Base-by-base conservation (phyloP, 2,888 invertebrate genomes). In the Nycteola revayana region DNA sequence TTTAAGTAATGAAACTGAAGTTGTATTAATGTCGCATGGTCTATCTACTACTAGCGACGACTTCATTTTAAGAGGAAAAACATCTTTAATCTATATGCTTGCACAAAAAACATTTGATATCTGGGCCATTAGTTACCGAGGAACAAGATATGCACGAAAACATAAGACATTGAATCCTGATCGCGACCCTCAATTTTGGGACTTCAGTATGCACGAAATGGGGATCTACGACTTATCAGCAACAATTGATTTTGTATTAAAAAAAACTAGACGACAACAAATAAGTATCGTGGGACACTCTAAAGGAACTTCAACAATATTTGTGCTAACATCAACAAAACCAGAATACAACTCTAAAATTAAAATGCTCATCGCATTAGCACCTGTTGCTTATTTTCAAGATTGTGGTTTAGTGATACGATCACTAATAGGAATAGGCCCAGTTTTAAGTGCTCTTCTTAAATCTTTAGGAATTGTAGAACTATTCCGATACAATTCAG, bases 271-370 rank as follows among this genome's bases (percentile, higher is more conserved):
- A 9, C 24, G 9, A 24, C 2, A 8, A 7, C 24, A 24, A 24
- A n/a, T n/a, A n/a, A 49, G 52, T 7, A 26, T 33, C 14, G 52
- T 51, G 5, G 49, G 49, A 22, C 41, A 25, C 46, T 26, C 9
- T 51, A n/a, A 41, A 17, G 6, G 1, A 51, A 21, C 41, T 35
- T 3, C 37, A 1, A 6, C 27, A 1, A 10, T 20, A 6, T 38
- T 47, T 7, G 11, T 49, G 2, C 24, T 52, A 10, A 9, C 18
- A 3, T 41, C 49, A 17, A 26, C 33, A 7, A 38, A 7, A 10
- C 28, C 38, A 6, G 36, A 34, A 32, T 51, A 46, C 23, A 46
- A 46, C 25, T 7, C 17, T 0, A 46, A 51, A 22, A 35, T 49
- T 1, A 36, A 33, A 7, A 1, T 33, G 7, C 38, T 46, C 7